Evolutionary conservation across 2,797 vertebrate species (phyloP), one percentile per base, ranked within the genome.

Genomic region (Acrocephalus scirpaceus): DNA sequence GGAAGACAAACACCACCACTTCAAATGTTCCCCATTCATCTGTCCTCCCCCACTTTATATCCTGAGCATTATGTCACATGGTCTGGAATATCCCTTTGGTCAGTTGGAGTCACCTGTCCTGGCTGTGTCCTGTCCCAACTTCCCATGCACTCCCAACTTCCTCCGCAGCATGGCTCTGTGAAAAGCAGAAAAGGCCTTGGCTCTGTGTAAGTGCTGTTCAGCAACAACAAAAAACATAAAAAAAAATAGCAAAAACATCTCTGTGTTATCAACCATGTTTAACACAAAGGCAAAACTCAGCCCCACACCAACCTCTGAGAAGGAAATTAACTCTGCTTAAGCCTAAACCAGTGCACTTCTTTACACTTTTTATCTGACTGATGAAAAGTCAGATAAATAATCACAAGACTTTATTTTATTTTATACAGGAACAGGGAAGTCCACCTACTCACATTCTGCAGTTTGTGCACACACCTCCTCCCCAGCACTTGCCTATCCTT

Each of bases 1-100:
- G 13, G 15, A 74, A 32, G 21, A 58, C 26, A 44, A 66, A 58
- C 2, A 3, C 6, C 11, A 2, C 18, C 44, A 22, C 26, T 58
- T 34, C 45, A 51, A 32, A 66, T 36, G 7, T 13, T 74, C 44
- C 32, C 53, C 26, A 21, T 51, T 36, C 27, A 26, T 65, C 50
- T 0, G 0, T 30, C n/a, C 32, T 51, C 11, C 45, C 16, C 38
- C 26, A 44, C 2, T 51, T 44, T 16, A 44, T 22, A 36, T 8
- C 8, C 38, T 19, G 32, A 51, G 32, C 71, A 38, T 27, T 36
- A 17, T 58, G 51, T 3, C 44, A 34, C 1, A 22, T 12, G 22
- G 15, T 51, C 32, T 27, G 54, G 53, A 67, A 23, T 60, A 51
- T 38, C 53, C 45, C 26, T 58, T 30, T 44, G 26, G 30, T 13